phyloP scores from a whole-genome alignment of 2,888 invertebrate genomes.

The Cepaea hortensis region DNA sequence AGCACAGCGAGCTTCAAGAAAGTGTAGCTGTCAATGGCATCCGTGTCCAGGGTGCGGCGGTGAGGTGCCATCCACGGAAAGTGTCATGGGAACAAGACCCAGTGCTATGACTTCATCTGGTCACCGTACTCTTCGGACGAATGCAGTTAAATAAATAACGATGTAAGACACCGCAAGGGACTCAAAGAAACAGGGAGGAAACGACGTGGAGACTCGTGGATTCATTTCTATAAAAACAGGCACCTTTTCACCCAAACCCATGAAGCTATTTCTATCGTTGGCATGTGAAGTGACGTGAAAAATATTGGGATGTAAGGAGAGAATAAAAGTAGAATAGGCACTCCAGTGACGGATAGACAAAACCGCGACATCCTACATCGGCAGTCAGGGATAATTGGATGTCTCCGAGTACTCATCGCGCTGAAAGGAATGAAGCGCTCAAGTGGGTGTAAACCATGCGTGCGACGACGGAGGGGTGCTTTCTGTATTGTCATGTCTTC shows the following conservation, averaged over 20 bases:
- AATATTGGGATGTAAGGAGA: constrained; percentile 24
- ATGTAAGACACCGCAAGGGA: background rate
- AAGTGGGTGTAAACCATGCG: background rate
- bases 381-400: constrained; percentile 38
- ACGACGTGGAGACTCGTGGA: background rate
- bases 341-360: constrained; percentile 15
- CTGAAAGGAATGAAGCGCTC: background rate
- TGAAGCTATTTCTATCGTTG: constrained; percentile 8
- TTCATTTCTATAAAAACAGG: constrained; percentile 8
- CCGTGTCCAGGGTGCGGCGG: background rate
- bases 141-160: constrained; percentile 1
- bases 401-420: background rate
- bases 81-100: background rate
- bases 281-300: constrained; percentile 34
- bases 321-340: background rate
- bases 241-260: too few relatives aligned
- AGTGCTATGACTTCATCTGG: background rate
- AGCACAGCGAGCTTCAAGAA: too few relatives aligned
- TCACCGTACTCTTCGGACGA: constrained; percentile 11
- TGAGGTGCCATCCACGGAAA: constrained; percentile 1
- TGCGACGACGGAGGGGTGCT: background rate
- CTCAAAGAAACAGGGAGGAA: background rate
- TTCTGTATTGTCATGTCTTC: constrained; percentile 14
- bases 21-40: too few relatives aligned
- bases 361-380: constrained; percentile 2